phyloP scores from a whole-genome alignment of 2,888 invertebrate species.

The Melitaea athalia region DNA sequence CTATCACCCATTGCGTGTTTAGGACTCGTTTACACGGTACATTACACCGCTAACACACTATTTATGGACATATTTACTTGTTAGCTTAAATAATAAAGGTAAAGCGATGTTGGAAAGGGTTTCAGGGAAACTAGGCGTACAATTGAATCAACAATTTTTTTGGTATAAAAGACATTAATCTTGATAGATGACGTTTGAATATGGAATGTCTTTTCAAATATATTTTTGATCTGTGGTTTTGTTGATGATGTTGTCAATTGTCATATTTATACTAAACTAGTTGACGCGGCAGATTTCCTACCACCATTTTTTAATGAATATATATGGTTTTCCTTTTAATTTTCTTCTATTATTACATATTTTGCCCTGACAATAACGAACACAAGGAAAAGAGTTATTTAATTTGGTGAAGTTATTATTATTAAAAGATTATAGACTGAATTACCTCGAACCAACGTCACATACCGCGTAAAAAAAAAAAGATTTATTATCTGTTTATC shows the following conservation, averaged over 20 bases:
- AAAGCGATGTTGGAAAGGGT: background rate
- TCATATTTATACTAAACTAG: too few species aligned
- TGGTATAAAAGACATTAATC: background rate
- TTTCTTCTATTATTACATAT: too few species aligned
- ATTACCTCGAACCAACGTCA: conserved; percentile 17
- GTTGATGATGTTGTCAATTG: too few species aligned
- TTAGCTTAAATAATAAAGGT: conserved; percentile 3
- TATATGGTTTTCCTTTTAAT: too few species aligned
- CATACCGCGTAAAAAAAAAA: background rate
- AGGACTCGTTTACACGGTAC: conserved; percentile 17
- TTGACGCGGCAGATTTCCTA: too few species aligned
- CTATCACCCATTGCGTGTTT: conserved; percentile 16
- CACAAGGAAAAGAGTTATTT: too few species aligned
- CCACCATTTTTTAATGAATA: too few species aligned
- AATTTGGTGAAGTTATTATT: too few species aligned
- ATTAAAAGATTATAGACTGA: too few species aligned
- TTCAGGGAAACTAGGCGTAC: background rate
- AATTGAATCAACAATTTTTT: background rate
- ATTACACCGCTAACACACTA: conserved; percentile 8
- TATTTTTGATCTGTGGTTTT: too few species aligned
- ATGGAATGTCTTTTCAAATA: background rate
- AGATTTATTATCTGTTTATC: conserved; percentile 13
- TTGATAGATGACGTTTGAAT: background rate
- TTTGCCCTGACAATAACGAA: too few species aligned
- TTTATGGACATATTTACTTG: conserved; percentile 7